Evolutionary conservation across 2,888 invertebrate species (phyloP).

Genomic region (Drosophila anomelani): DNA sequence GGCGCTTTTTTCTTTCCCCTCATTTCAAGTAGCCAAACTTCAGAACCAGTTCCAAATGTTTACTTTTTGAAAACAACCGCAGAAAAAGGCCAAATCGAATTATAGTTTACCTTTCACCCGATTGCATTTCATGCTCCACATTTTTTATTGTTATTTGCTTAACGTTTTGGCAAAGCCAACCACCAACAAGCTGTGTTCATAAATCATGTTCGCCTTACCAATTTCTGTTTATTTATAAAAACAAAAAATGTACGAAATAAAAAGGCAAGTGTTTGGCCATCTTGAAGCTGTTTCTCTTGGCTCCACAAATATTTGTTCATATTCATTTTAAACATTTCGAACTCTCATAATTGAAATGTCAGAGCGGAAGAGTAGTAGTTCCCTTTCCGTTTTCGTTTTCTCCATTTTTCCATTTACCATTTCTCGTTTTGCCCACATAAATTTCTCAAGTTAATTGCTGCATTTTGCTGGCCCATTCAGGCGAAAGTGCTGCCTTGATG

Average conservation of each 20-base stretch:
- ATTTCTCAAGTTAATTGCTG: constrained; percentile 59
- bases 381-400: constrained; percentile 13
- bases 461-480: constrained; percentile 65
- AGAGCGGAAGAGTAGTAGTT: constrained; percentile 25
- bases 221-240: constrained; percentile 21
- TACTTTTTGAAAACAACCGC: constrained; percentile 17
- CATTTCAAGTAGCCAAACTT: constrained; percentile 46
- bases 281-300: constrained; percentile 12
- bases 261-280: constrained; percentile 10
- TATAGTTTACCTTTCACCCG: constrained; percentile 72
- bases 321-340: constrained; percentile 6
- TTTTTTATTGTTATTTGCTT: constrained; percentile 35
- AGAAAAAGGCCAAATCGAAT: constrained; percentile 51
- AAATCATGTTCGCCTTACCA: constrained; percentile 37
- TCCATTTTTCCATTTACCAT: constrained; percentile 1
- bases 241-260: not conserved
- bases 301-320: constrained; percentile 41
- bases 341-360: constrained; percentile 54
- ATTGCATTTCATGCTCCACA: constrained; percentile 35
- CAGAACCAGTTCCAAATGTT: constrained; percentile 67
- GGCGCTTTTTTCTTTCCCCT: constrained; percentile 21
- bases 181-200: constrained; percentile 22
- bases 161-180: constrained; percentile 22
- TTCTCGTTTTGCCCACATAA: constrained; percentile 40
- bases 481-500: constrained; percentile 66